Base-by-base conservation (phyloP, 2,888 invertebrate genomes). In the Elysia crispata region DNA sequence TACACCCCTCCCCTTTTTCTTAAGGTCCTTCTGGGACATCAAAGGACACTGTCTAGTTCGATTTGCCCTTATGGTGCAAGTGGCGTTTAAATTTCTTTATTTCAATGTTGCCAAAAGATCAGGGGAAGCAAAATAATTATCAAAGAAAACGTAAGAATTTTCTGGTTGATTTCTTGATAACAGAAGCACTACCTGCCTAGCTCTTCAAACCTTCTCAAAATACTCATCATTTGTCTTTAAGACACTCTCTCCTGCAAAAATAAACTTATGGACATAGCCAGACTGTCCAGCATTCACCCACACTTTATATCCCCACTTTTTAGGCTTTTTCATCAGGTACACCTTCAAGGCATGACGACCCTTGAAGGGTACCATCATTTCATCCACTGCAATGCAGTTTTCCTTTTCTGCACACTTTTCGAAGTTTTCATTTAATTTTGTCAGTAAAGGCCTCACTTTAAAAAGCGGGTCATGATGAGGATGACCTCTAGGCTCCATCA, bases 291-390 rank as follows among this genome's bases (percentile, higher is more conserved):
- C 81, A 13, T 25, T 49, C 3, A 31, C 67, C 81, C 77, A 78
- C 18, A 78, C 30, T 30, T 81, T 81, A 23, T 78, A 81, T 3
- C 77, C 81, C 81, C 78, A 81, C 41, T 80, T 80, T n/a, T 72
- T 70, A n/a, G 81, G 77, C 49, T 81, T 81, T 66, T 81, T 81
- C 74, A 69, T 50, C 66, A 73, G 64, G 33, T 81, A 81, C 8
- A 74, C 67, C 31, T 81, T 81, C 11, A 81, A 64, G 30, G 31
- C 50, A 50, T 78, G 73, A 13, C 62, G 70, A 18, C 81, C 81
- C 66, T 78, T 81, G 62, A 81, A 77, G 8, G 75, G 77, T 18
- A 81, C 62, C n/a, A 81, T 81, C 66, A 76, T 76, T 31, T 81
- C 81, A 49, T 81, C 81, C 1, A 78, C 77, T 28, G 81, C 67